phyloP scores from a whole-genome alignment of 2,797 vertebrate genomes.

The Melanogrammus aeglefinus region DNA sequence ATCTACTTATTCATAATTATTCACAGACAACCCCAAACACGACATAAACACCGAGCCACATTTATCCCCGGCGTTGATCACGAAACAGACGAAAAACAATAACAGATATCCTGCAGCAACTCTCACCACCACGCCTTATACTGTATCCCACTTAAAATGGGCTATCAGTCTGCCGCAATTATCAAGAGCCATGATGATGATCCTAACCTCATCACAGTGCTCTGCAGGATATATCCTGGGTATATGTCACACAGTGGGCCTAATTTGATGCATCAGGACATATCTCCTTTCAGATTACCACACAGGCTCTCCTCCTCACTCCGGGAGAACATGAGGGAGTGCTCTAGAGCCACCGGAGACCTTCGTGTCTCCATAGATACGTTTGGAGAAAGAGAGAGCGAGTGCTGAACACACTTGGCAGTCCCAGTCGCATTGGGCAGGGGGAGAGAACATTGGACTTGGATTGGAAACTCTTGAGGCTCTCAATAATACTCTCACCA shows the following conservation, averaged over 20 bases:
- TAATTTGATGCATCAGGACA: background rate
- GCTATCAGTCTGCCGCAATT: too few relatives aligned
- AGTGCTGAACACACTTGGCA: background rate
- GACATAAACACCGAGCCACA: background rate
- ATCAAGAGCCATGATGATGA: too few relatives aligned
- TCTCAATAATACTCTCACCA: background rate
- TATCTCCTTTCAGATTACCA: background rate
- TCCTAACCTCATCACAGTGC: too few relatives aligned
- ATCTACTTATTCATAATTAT: too few relatives aligned
- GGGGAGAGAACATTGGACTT: background rate
- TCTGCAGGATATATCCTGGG: too few relatives aligned
- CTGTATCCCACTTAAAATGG: background rate
- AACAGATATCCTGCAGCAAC: background rate
- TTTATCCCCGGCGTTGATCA: too few relatives aligned
- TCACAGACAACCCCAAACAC: too few relatives aligned
- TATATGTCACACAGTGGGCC: background rate
- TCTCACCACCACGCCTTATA: background rate
- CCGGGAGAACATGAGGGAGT: background rate
- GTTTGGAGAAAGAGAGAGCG: background rate
- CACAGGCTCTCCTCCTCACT: background rate
- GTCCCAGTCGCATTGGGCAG: too few relatives aligned
- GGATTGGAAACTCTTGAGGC: background rate
- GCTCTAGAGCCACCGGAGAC: background rate
- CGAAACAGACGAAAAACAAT: background rate
- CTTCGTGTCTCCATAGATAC: too few relatives aligned